A percentile compares a stretch with the other conserved stretches of the same genome.
Conservation (phyloP, 2,888 invertebrate genomes). For the Orthonevra nobilis region DNA sequence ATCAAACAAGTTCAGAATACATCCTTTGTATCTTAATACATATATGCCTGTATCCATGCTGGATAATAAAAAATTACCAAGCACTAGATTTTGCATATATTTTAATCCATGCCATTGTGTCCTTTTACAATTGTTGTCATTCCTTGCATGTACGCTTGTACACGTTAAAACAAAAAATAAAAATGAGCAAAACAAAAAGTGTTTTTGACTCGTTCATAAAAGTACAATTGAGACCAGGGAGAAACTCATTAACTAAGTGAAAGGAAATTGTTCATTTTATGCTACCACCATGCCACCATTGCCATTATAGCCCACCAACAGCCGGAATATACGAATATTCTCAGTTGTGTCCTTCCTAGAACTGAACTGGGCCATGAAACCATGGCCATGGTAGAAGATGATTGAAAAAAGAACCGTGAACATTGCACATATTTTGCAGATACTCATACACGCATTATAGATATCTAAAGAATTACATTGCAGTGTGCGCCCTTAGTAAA, state of each 20-base stretch:
- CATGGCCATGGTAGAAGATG: conserved; percentile 48
- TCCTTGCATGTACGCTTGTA: neutral
- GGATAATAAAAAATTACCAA: conserved; percentile 44
- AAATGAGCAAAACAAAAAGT: conserved; percentile 30
- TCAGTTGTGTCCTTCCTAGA: conserved; percentile 51
- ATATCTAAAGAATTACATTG: conserved; percentile 14
- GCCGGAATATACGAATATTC: conserved; percentile 33
- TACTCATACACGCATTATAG: conserved; percentile 13
- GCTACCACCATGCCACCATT: neutral
- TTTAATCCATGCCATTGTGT: conserved; percentile 41
- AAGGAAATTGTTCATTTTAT: conserved; percentile 64
- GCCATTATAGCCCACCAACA: neutral
- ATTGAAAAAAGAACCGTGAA: conserved; percentile 34
- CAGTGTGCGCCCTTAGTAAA: neutral
- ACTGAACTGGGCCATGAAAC: conserved; percentile 61
- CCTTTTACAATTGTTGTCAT: conserved; percentile 32
- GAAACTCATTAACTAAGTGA: conserved; percentile 66
- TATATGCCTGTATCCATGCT: too few species aligned
- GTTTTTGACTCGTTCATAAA: conserved; percentile 15
- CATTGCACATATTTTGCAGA: conserved; percentile 27
- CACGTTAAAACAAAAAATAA: neutral
- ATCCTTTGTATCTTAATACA: too few species aligned
- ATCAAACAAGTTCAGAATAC: too few species aligned
- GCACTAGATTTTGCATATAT: conserved; percentile 24
- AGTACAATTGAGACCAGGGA: conserved; percentile 38